Conservation (phyloP, 1,140 invertebrate species). For the Orchesella cincta region DNA sequence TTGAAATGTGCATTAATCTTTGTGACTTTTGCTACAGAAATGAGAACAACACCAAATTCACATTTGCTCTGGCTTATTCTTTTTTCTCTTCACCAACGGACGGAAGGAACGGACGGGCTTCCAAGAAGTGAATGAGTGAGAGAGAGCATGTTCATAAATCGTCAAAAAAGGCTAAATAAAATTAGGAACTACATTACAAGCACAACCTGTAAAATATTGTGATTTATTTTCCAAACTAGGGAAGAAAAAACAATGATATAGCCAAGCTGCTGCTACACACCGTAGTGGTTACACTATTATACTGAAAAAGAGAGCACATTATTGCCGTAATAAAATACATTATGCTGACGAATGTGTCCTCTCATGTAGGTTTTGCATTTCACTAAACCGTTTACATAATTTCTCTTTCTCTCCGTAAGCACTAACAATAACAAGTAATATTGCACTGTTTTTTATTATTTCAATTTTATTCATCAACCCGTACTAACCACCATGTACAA, state of each 20-base stretch:
- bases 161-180: constrained; percentile 10
- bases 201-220: background rate
- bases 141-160: background rate
- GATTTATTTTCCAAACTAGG: constrained; percentile 9
- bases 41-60: background rate
- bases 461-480: background rate
- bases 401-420: background rate
- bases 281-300: background rate
- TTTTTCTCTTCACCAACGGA: background rate
- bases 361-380: background rate
- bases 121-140: too few species aligned
- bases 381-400: constrained; percentile 9
- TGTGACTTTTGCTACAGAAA: background rate
- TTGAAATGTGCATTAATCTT: background rate
- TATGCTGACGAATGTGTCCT: constrained; percentile 3
- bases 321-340: constrained; percentile 1
- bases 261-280: background rate
- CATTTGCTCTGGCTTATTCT: too few species aligned
- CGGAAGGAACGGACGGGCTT: background rate
- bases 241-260: background rate
- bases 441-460: background rate
- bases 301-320: background rate
- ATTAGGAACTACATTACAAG: background rate
- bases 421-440: background rate
- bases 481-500: background rate